Base-by-base conservation (phyloP, 92 coral and sea anemone genomes). In the Micromussa lordhowensis region DNA sequence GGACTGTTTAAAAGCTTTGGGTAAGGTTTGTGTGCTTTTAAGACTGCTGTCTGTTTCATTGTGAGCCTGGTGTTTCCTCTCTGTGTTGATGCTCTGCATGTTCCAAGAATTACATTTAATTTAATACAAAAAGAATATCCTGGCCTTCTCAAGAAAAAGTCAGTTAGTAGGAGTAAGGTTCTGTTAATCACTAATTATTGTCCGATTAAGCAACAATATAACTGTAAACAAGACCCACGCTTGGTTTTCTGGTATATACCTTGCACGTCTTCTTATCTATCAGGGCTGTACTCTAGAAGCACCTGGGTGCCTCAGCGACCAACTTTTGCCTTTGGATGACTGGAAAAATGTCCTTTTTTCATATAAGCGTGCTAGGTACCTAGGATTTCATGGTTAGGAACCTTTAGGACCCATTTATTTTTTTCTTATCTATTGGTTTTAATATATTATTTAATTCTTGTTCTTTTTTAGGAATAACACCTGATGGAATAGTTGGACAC, bases 401-500 rank as follows among this genome's bases (percentile, higher is more conserved):
- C 38, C 38, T 36, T n/a, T n/a, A n/a, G n/a, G n/a, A n/a, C n/a
- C n/a, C n/a, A n/a, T n/a, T n/a, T n/a, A n/a, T n/a, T n/a, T 10
- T 70, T 31, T 31, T 70, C 36, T 11, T 9, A 70, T 70, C 40
- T 1, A 17, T 12, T 13, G 34, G 40, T 4, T 29, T 30, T 5
- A 6, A 13, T 30, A 2, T 26, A 9, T 44, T 31, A 53, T 54
- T n/a, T 34, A 5, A 63, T 58, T 19, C 32, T 85, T 14, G 26
- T 72, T 85, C 9, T 36, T 57, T 75, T 57, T 26, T 80, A 94
- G 98, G 95, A 85, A 34, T 94, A 68, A 90, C 90, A 29, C 98
- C 98, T 64, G 94, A 94, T 83, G 98, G 98, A 59, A 92, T 94
- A 35, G 85, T 94, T 87, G 98, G 98, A 0, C 98, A 94, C 85